A percentile compares a stretch with the other conserved stretches of the same genome.
Conservation (phyloP, 2,888 invertebrate species). For the Galerucella calmariensis region DNA sequence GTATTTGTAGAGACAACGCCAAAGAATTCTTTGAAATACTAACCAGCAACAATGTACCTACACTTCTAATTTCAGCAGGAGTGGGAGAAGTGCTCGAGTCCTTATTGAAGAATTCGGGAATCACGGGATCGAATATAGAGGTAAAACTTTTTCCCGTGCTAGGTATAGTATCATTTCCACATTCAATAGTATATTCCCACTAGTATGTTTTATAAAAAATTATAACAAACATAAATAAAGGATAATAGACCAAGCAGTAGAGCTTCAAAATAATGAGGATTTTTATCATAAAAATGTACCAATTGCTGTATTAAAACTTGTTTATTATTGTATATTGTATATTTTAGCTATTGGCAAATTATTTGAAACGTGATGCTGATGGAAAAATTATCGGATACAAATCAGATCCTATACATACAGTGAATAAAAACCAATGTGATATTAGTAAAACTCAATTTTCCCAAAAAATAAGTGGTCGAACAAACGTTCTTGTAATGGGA, state of each 20-base stretch:
- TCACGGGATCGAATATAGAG: slow-evolving; percentile 77
- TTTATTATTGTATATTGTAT: background rate
- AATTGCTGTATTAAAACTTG: no score
- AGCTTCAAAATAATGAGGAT: no score
- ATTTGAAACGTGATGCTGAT: slow-evolving; percentile 75
- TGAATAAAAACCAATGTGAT: slow-evolving; percentile 91
- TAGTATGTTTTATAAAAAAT: no score
- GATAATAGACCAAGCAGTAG: no score
- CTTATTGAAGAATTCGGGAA: slow-evolving; percentile 76
- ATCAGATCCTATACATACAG: slow-evolving; percentile 86
- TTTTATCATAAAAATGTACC: no score
- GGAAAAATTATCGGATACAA: slow-evolving; percentile 77
- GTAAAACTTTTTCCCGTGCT: slow-evolving; percentile 58
- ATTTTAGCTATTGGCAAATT: slow-evolving; percentile 84
- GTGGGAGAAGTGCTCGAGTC: slow-evolving; percentile 88
- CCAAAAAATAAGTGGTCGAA: slow-evolving; percentile 74
- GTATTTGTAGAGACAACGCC: slow-evolving; percentile 73
- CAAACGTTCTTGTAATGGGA: slow-evolving; percentile 89
- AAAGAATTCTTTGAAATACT: slow-evolving; percentile 74
- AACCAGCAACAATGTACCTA: slow-evolving; percentile 75
- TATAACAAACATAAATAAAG: no score
- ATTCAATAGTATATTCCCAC: no score
- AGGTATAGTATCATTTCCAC: background rate
- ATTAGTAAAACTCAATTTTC: slow-evolving; percentile 84
- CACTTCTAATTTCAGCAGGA: slow-evolving; percentile 95